Conservation (phyloP, 2,797 vertebrate genomes). For the Cossypha niveicapilla region DNA sequence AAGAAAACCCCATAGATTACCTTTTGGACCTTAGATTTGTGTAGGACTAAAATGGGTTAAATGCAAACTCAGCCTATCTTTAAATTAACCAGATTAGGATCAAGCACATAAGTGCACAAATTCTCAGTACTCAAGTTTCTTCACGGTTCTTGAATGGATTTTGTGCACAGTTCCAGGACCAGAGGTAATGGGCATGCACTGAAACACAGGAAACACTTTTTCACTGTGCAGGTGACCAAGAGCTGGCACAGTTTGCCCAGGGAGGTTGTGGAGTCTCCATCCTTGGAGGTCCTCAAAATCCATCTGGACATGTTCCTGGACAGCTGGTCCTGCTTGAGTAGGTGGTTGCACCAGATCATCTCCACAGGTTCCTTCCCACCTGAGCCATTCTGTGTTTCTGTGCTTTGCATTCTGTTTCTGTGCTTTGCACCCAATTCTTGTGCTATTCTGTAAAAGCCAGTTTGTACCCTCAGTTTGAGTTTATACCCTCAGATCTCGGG, state of each 20-base stretch:
- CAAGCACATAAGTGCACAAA: neutral
- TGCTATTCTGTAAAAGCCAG: neutral
- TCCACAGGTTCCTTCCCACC: neutral
- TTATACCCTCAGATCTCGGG: neutral
- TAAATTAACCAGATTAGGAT: neutral
- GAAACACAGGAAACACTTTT: neutral
- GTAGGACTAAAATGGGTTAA: neutral
- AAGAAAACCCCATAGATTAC: neutral
- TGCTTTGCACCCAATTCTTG: neutral
- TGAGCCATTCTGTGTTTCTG: neutral
- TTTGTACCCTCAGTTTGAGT: neutral
- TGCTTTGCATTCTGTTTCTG: neutral
- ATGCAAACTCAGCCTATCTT: neutral
- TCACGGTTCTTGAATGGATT: neutral
- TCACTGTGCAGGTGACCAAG: fast-evolving
- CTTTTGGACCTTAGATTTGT: neutral
- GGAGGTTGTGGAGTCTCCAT: neutral
- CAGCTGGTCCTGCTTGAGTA: neutral
- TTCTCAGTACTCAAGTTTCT: neutral
- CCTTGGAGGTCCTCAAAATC: neutral
- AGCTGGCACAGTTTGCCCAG: neutral
- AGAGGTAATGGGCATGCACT: neutral
- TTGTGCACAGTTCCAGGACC: neutral
- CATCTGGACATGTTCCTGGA: fast-evolving
- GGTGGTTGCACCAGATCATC: neutral